Conservation (phyloP, 2,888 invertebrate genomes). For the Lamellibrachia satsuma region DNA sequence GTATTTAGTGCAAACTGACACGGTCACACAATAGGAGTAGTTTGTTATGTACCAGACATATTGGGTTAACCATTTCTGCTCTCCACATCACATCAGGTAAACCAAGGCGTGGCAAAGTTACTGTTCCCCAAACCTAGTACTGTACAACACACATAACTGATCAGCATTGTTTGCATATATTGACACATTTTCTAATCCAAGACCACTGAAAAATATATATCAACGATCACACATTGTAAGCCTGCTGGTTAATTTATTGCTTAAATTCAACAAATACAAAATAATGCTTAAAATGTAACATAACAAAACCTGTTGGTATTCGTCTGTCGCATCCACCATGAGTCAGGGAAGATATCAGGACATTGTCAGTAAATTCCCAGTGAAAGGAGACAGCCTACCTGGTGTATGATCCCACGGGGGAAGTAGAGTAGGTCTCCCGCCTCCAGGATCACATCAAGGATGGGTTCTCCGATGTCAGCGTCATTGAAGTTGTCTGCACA, state of each 20-base stretch:
- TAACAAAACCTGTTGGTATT: too few relatives aligned
- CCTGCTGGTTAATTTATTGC: neutral
- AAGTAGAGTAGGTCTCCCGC: conserved; percentile 94
- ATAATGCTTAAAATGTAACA: neutral
- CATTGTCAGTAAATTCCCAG: neutral
- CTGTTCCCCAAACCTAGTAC: neutral
- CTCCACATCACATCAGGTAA: neutral
- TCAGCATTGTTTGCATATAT: neutral
- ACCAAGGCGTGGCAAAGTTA: neutral
- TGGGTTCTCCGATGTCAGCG: conserved; percentile 78
- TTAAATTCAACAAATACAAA: neutral
- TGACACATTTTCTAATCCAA: neutral
- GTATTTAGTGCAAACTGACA: too few relatives aligned
- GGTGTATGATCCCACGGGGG: conserved; percentile 75
- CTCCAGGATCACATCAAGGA: conserved; percentile 80
- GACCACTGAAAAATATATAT: neutral
- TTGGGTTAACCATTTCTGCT: neutral
- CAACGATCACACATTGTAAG: neutral
- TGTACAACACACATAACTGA: neutral
- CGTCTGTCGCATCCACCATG: neutral
- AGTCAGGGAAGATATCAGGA: neutral
- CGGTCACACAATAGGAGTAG: too few relatives aligned
- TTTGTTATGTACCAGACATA: neutral
- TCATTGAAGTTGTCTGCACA: conserved; percentile 62
- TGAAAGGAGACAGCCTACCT: conserved; percentile 55